Conservation (phyloP, 2,113 vertebrate genomes). For the Leptodactylus fuscus region DNA sequence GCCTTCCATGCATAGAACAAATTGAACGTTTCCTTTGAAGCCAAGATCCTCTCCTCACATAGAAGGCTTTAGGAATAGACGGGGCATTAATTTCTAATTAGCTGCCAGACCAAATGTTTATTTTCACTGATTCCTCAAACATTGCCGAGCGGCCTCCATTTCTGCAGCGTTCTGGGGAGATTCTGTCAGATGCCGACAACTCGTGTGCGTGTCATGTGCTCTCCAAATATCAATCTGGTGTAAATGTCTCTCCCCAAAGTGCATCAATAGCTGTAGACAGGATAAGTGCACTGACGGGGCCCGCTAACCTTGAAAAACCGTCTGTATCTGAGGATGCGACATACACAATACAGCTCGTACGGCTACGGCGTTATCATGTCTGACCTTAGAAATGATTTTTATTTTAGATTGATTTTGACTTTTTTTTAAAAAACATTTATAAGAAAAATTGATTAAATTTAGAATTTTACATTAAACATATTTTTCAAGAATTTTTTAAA, state of each 20-base stretch:
- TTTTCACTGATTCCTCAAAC: slow-evolving; percentile 50
- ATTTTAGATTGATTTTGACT: too few species aligned
- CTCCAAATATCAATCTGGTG: slow-evolving; percentile 45
- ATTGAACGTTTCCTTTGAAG: not conserved
- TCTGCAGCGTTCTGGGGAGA: not conserved
- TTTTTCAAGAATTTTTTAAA: too few species aligned
- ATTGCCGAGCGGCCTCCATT: not conserved
- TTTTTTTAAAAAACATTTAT: too few species aligned
- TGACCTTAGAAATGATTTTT: too few species aligned
- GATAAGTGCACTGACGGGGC: slow-evolving; percentile 39
- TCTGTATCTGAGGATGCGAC: slow-evolving; percentile 6
- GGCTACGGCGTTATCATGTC: too few species aligned
- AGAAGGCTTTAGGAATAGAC: slow-evolving; percentile 19
- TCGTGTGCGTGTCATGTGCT: slow-evolving; percentile 40
- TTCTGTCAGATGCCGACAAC: not conserved
- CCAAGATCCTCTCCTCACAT: not conserved
- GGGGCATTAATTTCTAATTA: slow-evolving; percentile 53
- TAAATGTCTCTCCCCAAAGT: slow-evolving; percentile 46
- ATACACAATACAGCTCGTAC: too few species aligned
- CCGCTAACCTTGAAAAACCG: slow-evolving; percentile 52
- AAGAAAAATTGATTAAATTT: too few species aligned
- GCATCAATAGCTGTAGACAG: slow-evolving; percentile 51
- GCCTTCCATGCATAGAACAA: not conserved
- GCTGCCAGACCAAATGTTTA: slow-evolving; percentile 51
- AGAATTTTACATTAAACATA: too few species aligned